These are phyloP conservation scores for Dendrolimus pini DNA, from an alignment of 2,888 invertebrate species.

Conservation along the genomic window DNA sequence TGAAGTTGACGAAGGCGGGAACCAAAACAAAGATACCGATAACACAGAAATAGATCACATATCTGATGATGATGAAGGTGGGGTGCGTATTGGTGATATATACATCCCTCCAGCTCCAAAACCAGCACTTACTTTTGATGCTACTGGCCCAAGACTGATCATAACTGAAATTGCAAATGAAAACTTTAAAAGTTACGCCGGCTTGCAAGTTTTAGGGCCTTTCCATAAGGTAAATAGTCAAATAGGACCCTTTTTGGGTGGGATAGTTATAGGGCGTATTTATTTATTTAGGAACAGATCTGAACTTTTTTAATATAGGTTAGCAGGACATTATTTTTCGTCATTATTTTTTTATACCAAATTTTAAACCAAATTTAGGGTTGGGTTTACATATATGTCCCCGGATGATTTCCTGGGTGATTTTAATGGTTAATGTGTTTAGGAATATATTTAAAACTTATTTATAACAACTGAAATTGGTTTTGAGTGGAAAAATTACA, in stretches of 20 bases:
- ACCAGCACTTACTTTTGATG: slow-evolving; percentile 82
- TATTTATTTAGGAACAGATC: too few species aligned
- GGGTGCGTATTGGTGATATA: slow-evolving; percentile 85
- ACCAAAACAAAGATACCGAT: slow-evolving; percentile 21
- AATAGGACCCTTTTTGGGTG: background rate
- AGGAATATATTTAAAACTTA: too few species aligned
- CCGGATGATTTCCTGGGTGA: too few species aligned
- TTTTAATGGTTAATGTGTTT: too few species aligned
- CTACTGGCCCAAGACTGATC: slow-evolving; percentile 89
- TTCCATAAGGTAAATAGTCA: slow-evolving; percentile 89
- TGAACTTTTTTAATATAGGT: too few species aligned
- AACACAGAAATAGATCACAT: slow-evolving; percentile 53
- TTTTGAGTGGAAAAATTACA: too few species aligned
- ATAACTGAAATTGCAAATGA: slow-evolving; percentile 93
- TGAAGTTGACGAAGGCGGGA: slow-evolving; percentile 23
- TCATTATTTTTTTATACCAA: too few species aligned
- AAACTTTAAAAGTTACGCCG: slow-evolving; percentile 98
- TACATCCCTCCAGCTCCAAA: slow-evolving; percentile 88
- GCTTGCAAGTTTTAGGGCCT: slow-evolving; percentile 89
- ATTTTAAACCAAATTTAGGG: too few species aligned
- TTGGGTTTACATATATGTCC: too few species aligned
- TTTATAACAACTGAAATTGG: too few species aligned
- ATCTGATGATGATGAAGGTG: slow-evolving; percentile 81
- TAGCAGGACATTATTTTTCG: too few species aligned
- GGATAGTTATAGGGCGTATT: slow-evolving; percentile 1